These are phyloP conservation scores for Enoplosus armatus DNA, from an alignment of 2,797 vertebrate genomes.

Conservation along the genomic window DNA sequence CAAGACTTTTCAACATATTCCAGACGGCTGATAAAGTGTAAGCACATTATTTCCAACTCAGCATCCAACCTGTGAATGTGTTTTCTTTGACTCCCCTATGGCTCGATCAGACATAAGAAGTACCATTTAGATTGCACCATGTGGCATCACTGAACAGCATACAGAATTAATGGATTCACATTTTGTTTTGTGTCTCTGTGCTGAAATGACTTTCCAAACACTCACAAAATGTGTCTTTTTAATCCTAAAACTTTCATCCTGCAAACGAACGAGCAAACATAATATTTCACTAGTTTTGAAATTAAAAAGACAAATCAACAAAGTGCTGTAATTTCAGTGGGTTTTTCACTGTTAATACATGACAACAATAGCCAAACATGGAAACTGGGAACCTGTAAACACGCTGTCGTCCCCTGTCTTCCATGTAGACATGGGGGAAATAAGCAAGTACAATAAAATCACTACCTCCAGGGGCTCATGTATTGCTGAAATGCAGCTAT, in stretches of 20 bases:
- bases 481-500: slow-evolving; percentile 21
- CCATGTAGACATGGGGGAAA: slow-evolving; percentile 35
- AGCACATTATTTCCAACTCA: slow-evolving; percentile 34
- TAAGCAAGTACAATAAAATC: slow-evolving; percentile 43
- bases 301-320: slow-evolving; percentile 36
- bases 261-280: not conserved
- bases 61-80: slow-evolving; percentile 33
- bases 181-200: not conserved
- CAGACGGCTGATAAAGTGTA: slow-evolving; percentile 25
- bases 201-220: not conserved
- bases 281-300: slow-evolving; percentile 7
- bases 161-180: not conserved
- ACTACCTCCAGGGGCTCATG: slow-evolving; percentile 21
- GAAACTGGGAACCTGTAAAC: not conserved
- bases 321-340: not conserved
- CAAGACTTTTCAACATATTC: slow-evolving; percentile 35
- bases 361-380: slow-evolving; percentile 15
- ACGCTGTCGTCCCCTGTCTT: not conserved
- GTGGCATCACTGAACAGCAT: not conserved
- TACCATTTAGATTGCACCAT: not conserved
- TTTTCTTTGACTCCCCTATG: slow-evolving; percentile 1
- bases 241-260: not conserved
- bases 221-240: not conserved
- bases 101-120: not conserved
- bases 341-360: slow-evolving; percentile 7